Evolutionary conservation across 2,113 vertebrate genomes (phyloP).

Genomic region (Microcebus lehilahytsara): DNA sequence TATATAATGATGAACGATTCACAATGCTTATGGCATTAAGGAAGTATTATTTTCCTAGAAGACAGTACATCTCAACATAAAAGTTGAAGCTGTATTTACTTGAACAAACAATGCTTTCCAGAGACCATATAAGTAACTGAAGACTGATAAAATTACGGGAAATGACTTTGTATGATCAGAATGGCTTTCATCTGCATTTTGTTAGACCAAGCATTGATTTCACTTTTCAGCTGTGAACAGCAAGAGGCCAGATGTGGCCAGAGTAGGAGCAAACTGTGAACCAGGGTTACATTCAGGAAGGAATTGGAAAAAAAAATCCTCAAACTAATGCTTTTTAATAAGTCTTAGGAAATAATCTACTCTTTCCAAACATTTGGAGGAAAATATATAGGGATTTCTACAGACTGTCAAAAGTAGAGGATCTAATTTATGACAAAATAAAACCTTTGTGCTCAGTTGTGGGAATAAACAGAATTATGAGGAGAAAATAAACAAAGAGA

Average conservation of each 20-base stretch:
- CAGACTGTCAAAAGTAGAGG: constrained; percentile 79
- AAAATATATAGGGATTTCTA: constrained; percentile 68
- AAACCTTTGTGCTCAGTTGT: constrained; percentile 81
- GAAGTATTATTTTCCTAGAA: constrained; percentile 79
- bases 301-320: constrained; percentile 55
- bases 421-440: constrained; percentile 82
- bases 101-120: constrained; percentile 83
- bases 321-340: constrained; percentile 77
- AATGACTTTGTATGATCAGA: constrained; percentile 86
- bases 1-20: constrained; percentile 56
- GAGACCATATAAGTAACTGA: constrained; percentile 83
- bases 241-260: constrained; percentile 87
- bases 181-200: constrained; percentile 90
- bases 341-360: constrained; percentile 68
- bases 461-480: constrained; percentile 83
- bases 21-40: constrained; percentile 55
- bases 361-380: constrained; percentile 74
- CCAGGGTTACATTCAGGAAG: constrained; percentile 77
- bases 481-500: constrained; percentile 84
- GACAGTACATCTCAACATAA: constrained; percentile 78
- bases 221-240: constrained; percentile 87
- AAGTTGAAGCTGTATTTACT: constrained; percentile 79
- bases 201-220: constrained; percentile 86
- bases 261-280: constrained; percentile 80
- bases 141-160: constrained; percentile 88